Conservation (phyloP, 2,797 vertebrate genomes). For the Phalloptychus januarius region DNA sequence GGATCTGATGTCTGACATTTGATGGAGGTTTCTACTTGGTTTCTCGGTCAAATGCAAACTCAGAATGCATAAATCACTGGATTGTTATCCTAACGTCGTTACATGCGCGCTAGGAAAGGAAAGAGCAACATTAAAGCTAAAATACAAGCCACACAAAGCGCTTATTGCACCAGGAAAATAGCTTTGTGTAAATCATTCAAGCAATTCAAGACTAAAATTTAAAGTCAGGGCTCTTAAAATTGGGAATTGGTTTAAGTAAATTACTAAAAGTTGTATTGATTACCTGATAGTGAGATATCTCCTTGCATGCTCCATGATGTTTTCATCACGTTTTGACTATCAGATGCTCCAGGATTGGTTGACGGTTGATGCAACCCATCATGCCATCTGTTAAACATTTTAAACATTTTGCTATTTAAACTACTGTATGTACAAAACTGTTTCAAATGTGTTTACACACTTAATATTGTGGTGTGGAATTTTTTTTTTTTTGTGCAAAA, state of each 20-base stretch:
- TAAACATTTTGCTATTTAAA: background rate
- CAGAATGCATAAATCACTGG: background rate
- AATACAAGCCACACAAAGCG: background rate
- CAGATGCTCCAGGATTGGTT: background rate
- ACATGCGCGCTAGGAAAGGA: background rate
- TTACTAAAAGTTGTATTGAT: background rate
- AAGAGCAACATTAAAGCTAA: background rate
- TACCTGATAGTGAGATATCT: background rate
- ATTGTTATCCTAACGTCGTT: background rate
- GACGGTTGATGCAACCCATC: background rate
- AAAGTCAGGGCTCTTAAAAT: background rate
- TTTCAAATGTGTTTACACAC: no score
- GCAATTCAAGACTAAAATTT: background rate
- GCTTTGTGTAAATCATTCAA: background rate
- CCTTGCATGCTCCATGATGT: background rate
- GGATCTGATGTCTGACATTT: background rate
- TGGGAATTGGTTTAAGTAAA: background rate
- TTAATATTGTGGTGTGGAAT: background rate
- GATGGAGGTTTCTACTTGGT: background rate
- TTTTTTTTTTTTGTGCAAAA: no score
- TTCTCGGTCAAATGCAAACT: background rate
- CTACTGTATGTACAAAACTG: no score
- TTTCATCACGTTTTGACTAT: background rate
- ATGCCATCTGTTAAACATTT: background rate
- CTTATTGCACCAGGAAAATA: background rate